Conservation (phyloP, 2,797 vertebrate species). For the Falco berigora region DNA sequence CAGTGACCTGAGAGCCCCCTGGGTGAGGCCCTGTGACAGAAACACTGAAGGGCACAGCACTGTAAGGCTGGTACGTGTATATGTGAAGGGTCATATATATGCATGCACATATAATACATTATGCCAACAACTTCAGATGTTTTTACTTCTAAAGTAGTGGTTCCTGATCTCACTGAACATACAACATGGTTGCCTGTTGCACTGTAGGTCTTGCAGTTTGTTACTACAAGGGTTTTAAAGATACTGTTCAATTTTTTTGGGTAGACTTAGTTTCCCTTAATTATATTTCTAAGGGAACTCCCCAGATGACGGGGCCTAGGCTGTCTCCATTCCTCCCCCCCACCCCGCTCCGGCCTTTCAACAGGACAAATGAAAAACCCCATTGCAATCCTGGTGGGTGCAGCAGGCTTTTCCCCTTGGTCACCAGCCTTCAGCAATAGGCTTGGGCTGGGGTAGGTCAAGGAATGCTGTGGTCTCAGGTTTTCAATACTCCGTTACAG, state of each 20-base stretch:
- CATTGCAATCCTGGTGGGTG: neutral
- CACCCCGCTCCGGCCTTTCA: neutral
- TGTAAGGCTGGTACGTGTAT: neutral
- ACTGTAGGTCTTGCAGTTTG: neutral
- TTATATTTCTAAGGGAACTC: neutral
- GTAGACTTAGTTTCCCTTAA: neutral
- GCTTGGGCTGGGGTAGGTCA: neutral
- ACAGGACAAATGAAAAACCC: neutral
- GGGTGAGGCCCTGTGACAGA: neutral
- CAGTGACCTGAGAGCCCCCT: neutral
- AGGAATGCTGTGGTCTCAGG: neutral
- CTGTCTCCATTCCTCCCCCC: neutral
- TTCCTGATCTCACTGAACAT: neutral
- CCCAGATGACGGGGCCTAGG: neutral
- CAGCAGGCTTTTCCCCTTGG: neutral
- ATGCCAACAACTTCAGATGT: neutral
- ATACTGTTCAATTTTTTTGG: neutral
- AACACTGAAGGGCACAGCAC: neutral
- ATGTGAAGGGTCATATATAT: neutral
- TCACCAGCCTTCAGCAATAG: neutral
- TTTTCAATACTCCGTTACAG: neutral
- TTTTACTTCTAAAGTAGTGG: neutral
- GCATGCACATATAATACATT: rapidly evolving
- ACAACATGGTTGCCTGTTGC: neutral
- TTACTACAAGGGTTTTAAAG: neutral